A percentile compares a stretch with the other conserved stretches of the same genome.
Conservation (phyloP, 2,888 invertebrate genomes). For the Phytoseiulus persimilis region DNA sequence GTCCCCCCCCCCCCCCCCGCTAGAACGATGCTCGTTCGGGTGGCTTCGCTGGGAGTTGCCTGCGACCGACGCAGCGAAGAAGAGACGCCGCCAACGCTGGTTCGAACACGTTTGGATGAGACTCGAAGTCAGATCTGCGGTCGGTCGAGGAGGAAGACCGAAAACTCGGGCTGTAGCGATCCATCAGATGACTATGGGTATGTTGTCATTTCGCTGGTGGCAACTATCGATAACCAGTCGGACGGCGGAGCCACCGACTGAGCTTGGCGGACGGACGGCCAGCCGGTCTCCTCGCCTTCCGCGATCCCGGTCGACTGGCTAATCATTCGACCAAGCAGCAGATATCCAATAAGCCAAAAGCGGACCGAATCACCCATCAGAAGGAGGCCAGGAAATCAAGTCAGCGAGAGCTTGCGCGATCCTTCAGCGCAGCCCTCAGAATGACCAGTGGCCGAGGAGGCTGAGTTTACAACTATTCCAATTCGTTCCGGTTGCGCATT, state of each 20-base stretch:
- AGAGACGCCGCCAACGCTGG: not conserved
- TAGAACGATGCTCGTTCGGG: no score
- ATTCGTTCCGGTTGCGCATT: no score
- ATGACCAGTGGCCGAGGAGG: no score
- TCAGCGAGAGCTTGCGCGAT: not conserved
- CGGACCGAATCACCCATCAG: not conserved
- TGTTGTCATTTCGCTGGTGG: not conserved
- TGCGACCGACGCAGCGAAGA: not conserved
- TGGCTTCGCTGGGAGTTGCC: no score
- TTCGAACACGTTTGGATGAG: not conserved
- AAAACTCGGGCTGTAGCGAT: not conserved
- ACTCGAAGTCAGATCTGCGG: not conserved
- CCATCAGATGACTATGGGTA: not conserved
- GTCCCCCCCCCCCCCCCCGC: no score
- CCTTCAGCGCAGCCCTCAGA: no score
- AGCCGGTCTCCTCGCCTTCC: not conserved
- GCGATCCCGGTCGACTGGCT: not conserved
- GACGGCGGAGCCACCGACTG: not conserved
- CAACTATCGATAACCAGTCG: not conserved
- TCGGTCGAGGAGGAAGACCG: not conserved
- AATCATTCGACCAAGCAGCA: not conserved
- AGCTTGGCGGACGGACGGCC: not conserved
- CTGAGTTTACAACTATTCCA: no score
- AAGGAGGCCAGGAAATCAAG: not conserved
- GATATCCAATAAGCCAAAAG: not conserved